A percentile compares a stretch with the other conserved stretches of the same genome.
phyloP scores from a whole-genome alignment of 2,888 invertebrate genomes.

The Drosophila pegasa region DNA sequence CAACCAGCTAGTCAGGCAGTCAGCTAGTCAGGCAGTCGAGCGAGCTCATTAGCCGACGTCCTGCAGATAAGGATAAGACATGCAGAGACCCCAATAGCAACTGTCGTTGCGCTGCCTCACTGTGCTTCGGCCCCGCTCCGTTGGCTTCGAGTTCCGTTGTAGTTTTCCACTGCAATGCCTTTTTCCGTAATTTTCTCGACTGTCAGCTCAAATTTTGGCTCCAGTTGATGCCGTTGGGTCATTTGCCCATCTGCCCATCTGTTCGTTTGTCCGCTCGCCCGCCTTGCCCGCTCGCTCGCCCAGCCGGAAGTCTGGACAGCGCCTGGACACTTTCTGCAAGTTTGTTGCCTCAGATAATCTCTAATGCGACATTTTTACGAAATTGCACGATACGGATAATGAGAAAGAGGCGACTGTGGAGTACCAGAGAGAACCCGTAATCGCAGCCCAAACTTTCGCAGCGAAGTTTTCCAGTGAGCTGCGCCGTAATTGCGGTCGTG shows the following conservation, averaged over 20 bases:
- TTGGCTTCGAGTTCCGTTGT: slow-evolving; percentile 42
- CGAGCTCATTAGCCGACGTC: slow-evolving; percentile 70
- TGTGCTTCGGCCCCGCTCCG: neutral
- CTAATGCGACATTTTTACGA: slow-evolving; percentile 82
- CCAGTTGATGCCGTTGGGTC: slow-evolving; percentile 74
- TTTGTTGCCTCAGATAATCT: slow-evolving; percentile 83
- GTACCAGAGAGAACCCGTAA: slow-evolving; percentile 21
- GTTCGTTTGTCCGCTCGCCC: neutral
- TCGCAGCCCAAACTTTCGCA: slow-evolving; percentile 17
- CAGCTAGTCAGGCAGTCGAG: slow-evolving; percentile 21
- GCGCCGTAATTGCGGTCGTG: slow-evolving; percentile 67
- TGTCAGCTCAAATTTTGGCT: slow-evolving; percentile 78
- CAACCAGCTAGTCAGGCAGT: slow-evolving; percentile 12
- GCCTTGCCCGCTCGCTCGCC: slow-evolving; percentile 1
- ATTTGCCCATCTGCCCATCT: slow-evolving; percentile 48
- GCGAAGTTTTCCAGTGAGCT: slow-evolving; percentile 53
- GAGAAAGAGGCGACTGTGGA: slow-evolving; percentile 67
- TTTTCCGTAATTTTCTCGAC: slow-evolving; percentile 79
- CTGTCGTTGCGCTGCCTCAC: slow-evolving; percentile 15
- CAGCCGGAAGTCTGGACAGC: slow-evolving; percentile 18
- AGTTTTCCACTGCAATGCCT: slow-evolving; percentile 77
- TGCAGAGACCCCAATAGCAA: slow-evolving; percentile 40
- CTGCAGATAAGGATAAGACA: slow-evolving; percentile 71
- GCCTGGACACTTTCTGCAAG: slow-evolving; percentile 59
- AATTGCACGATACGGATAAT: slow-evolving; percentile 81